Conservation (phyloP, 2,888 invertebrate genomes). For the Graphium colonna region DNA sequence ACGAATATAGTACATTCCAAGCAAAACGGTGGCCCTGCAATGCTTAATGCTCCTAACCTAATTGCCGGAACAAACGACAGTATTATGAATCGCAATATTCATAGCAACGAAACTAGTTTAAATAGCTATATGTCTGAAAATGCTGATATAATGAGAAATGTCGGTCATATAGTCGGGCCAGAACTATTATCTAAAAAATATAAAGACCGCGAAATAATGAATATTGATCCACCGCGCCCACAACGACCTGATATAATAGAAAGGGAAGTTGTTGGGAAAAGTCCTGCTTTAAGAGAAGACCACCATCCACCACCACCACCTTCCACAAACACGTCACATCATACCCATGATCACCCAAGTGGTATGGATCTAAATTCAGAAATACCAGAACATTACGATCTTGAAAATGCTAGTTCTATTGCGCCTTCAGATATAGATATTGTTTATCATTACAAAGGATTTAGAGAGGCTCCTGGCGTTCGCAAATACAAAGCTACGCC, state of each 20-base stretch:
- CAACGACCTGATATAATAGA: constrained; percentile 97
- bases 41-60: constrained; percentile 85
- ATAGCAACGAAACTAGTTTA: constrained; percentile 85
- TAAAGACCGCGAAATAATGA: constrained; percentile 90
- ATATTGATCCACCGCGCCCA: constrained; percentile 85
- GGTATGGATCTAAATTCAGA: constrained; percentile 88
- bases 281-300: constrained; percentile 88
- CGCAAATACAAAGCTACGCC: constrained; percentile 94
- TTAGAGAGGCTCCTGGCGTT: constrained; percentile 90
- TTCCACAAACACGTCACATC: constrained; percentile 85
- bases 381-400: constrained; percentile 95
- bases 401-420: constrained; percentile 98
- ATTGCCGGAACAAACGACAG: constrained; percentile 85
- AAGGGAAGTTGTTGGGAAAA: constrained; percentile 91
- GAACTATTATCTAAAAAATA: constrained; percentile 94
- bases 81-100: constrained; percentile 84
- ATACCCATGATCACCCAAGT: constrained; percentile 85
- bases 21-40: constrained; percentile 85
- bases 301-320: constrained; percentile 90
- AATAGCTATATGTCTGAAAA: constrained; percentile 86
- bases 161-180: constrained; percentile 89
- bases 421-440: constrained; percentile 98
- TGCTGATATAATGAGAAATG: constrained; percentile 87
- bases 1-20: constrained; percentile 87
- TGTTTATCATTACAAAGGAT: constrained; percentile 97